Evolutionary conservation across 2,797 vertebrate genomes (phyloP).

Genomic region (Pachyuromys duprasi): DNA sequence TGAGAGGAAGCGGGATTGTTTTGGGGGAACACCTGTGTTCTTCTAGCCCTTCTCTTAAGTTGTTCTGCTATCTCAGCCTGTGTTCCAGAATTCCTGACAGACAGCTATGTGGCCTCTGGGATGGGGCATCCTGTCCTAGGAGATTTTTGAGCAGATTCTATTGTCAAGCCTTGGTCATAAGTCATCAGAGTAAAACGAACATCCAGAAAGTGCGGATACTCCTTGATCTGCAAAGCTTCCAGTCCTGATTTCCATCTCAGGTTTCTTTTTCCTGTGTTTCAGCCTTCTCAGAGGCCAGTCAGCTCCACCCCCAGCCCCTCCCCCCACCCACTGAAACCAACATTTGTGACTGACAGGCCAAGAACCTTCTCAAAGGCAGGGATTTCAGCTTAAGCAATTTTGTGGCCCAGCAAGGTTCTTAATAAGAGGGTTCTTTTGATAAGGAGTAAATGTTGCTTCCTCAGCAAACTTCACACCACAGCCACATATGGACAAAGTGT

Average conservation of each 20-base stretch:
- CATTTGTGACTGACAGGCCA: not conserved
- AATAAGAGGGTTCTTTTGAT: not conserved
- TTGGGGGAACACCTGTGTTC: not conserved
- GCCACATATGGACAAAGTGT: not conserved
- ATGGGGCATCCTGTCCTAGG: not conserved
- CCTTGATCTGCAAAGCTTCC: not conserved
- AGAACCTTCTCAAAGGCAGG: not conserved
- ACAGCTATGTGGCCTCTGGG: not conserved
- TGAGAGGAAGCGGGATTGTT: not conserved
- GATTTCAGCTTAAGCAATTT: not conserved
- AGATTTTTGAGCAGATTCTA: not conserved
- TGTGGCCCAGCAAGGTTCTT: not conserved
- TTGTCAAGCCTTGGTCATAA: not conserved
- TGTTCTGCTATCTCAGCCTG: not conserved
- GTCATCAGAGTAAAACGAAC: not conserved
- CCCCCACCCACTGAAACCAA: not conserved
- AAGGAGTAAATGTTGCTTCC: not conserved
- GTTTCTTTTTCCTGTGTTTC: not conserved
- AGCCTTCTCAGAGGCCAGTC: not conserved
- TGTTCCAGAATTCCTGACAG: not conserved
- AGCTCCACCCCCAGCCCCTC: not conserved
- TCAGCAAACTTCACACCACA: not conserved
- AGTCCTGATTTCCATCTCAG: not conserved
- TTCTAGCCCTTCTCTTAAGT: not conserved
- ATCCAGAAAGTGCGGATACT: not conserved